Evolutionary conservation across 2,113 vertebrate genomes (phyloP).

Genomic region (Nematolebias whitei): DNA sequence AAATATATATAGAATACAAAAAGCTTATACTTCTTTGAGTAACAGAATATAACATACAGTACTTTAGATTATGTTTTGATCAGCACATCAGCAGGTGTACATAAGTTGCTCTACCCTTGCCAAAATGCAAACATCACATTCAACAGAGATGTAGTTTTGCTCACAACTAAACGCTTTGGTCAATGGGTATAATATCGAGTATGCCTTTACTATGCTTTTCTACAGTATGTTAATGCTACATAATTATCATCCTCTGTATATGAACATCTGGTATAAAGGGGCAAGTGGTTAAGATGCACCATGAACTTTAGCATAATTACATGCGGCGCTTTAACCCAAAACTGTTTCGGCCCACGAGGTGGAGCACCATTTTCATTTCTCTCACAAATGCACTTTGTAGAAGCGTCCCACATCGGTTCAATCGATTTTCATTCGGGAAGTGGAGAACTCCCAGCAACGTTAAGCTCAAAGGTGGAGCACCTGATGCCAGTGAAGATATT

Average conservation of each 20-base stretch:
- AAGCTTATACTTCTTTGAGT: conserved; percentile 82
- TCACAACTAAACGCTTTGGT: conserved; percentile 79
- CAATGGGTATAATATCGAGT: conserved; percentile 71
- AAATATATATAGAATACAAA: conserved; percentile 83
- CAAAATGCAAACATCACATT: conserved; percentile 63
- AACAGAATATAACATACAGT: conserved; percentile 83
- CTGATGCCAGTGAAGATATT: conserved; percentile 51
- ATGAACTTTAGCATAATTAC: conserved; percentile 69
- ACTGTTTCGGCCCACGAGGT: conserved; percentile 63
- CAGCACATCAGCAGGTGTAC: conserved; percentile 80
- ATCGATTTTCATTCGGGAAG: conserved; percentile 29
- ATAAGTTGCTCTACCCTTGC: conserved; percentile 64
- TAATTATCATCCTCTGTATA: conserved; percentile 72
- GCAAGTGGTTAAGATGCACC: conserved; percentile 59
- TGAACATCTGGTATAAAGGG: conserved; percentile 52
- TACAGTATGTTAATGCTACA: conserved; percentile 79
- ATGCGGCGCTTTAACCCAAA: conserved; percentile 50
- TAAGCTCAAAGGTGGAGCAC: conserved; percentile 63
- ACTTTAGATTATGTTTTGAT: conserved; percentile 81
- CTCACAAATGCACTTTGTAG: conserved; percentile 47
- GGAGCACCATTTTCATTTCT: conserved; percentile 30
- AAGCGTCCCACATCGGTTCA: conserved; percentile 38
- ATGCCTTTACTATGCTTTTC: conserved; percentile 73
- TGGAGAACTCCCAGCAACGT: conserved; percentile 41
- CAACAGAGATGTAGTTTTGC: conserved; percentile 68